Evolutionary conservation across 2,113 vertebrate genomes (phyloP), one percentile per base, ranked within the genome.

Genomic region (Grallaria varia): DNA sequence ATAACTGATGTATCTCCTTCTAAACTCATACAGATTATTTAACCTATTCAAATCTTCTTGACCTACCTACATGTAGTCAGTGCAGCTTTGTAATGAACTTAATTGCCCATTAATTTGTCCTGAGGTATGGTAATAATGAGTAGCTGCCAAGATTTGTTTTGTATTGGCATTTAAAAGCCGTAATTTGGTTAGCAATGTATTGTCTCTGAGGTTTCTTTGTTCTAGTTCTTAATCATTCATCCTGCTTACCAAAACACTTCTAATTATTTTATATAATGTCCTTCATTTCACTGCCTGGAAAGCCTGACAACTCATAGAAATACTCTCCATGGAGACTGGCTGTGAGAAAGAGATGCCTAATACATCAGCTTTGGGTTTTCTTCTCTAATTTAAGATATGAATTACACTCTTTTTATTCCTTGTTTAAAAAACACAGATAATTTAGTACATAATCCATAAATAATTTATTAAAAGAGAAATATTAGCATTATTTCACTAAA

Each of bases 391-490:
- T 37, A 52, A 15, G 84, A 52, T 22, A 72, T 1, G 3, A 81
- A 56, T 59, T 10, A 56, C 6, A n/a, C 30, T 55, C 27, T 8
- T 40, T 87, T 89, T 75, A 42, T 8, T 8, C 3, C 14, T 42
- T 63, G 5, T 68, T 80, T 64, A 71, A 78, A 87, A 82, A 89
- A 16, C 18, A 91, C 23, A 77, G 10, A 79, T 35, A 2, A 80
- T 66, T 75, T 75, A 84, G 21, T 53, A 82, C 11, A 81, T 47
- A 89, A 81, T 14, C 7, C 4, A 72, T 35, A 2, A 88, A 76
- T 78, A 88, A 79, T 96, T 96, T 96, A 92, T 91, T 92, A 74
- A 6, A 81, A 92, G 75, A 84, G 18, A 88, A 84, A 60, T 53
- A 75, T 40, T 74, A 75, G n/a, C 12, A 80, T 17, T 35, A 47